phyloP scores from a whole-genome alignment of 2,888 invertebrate species.

The Drosophila eohydei region DNA sequence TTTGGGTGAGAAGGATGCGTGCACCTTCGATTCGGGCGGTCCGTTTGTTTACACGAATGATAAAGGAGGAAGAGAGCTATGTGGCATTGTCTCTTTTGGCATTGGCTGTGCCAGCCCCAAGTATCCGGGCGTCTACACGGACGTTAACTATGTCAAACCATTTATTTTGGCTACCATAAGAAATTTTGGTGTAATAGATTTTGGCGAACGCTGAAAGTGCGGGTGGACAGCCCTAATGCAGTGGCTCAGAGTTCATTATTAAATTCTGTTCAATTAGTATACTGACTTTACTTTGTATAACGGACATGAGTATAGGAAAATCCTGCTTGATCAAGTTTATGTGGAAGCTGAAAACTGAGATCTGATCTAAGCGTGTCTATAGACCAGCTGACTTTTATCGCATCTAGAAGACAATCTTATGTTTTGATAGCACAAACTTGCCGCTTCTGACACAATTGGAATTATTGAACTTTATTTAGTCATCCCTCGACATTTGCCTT shows the following conservation, averaged over 20 bases:
- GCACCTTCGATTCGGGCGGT: conserved; percentile 80
- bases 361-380: neutral
- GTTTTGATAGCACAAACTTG: neutral
- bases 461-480: neutral
- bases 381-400: too few relatives aligned
- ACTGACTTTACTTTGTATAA: too few relatives aligned
- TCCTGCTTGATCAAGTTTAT: too few relatives aligned
- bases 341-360: neutral
- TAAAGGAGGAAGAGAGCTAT: conserved; percentile 34
- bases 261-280: neutral
- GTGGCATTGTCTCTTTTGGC: conserved; percentile 89
- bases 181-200: neutral
- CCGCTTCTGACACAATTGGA: neutral
- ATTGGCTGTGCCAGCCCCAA: conserved; percentile 85
- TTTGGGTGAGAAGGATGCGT: conserved; percentile 66
- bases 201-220: neutral
- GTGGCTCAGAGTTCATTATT: neutral
- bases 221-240: neutral
- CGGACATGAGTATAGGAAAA: too few relatives aligned
- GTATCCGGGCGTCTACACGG: conserved; percentile 91
- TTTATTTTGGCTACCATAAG: conserved; percentile 30
- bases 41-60: conserved; percentile 50
- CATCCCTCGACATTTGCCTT: neutral
- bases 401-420: neutral
- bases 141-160: conserved; percentile 85